Conservation (phyloP, 2,888 invertebrate genomes). For the Halocaridina rubra region DNA sequence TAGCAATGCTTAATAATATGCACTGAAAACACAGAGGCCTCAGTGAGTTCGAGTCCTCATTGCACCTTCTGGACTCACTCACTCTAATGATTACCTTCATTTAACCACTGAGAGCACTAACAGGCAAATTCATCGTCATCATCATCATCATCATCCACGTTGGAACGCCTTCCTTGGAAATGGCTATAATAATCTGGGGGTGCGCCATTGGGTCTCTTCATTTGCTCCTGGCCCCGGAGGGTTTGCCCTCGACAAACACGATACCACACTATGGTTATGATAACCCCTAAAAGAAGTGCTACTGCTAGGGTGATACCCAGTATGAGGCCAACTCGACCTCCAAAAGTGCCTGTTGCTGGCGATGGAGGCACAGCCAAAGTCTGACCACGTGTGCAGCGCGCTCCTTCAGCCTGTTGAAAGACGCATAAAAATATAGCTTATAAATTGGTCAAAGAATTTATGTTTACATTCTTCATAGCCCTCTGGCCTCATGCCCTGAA, state of each 20-base stretch:
- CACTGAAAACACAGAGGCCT: too few species aligned
- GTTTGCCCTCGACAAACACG: constrained; percentile 2
- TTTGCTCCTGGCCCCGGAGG: neutral
- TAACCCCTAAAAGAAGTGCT: constrained; percentile 22
- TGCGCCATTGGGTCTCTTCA: constrained; percentile 27
- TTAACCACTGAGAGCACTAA: neutral
- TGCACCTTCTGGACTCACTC: too few species aligned
- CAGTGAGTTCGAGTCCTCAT: too few species aligned
- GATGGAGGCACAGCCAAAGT: constrained; percentile 16
- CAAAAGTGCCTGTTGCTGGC: constrained; percentile 26
- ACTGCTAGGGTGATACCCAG: constrained; percentile 30
- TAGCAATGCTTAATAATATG: too few species aligned
- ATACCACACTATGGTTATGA: constrained; percentile 40
- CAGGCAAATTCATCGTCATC: constrained; percentile 44
- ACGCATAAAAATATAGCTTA: too few species aligned
- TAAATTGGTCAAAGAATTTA: too few species aligned
- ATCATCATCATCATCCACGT: too few species aligned
- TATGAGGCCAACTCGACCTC: constrained; percentile 20
- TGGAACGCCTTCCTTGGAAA: constrained; percentile 6
- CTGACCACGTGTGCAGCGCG: constrained; percentile 10
- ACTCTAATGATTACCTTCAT: neutral
- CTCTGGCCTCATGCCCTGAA: too few species aligned
- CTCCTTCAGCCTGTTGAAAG: neutral
- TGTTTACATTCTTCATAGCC: too few species aligned
- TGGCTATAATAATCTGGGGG: constrained; percentile 46